These are phyloP conservation scores for Eulemur macaco DNA, from an alignment of 2,113 vertebrate species.

Conservation along the genomic window DNA sequence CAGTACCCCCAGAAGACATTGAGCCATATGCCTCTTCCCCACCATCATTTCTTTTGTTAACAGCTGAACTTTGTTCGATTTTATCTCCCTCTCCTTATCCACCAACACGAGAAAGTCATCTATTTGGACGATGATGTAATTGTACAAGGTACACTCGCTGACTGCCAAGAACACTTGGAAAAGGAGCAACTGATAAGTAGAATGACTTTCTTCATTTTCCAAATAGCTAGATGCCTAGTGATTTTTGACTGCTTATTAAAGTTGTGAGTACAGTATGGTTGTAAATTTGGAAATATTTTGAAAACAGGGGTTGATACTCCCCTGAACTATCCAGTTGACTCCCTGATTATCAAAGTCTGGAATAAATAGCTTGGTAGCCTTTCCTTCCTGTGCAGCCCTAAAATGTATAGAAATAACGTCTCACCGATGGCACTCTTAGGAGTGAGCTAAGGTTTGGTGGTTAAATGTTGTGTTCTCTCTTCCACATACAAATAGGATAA, in stretches of 20 bases:
- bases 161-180: neutral
- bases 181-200: neutral
- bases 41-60: slow-evolving; percentile 44
- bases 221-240: neutral
- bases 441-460: neutral
- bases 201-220: neutral
- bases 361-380: neutral
- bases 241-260: neutral
- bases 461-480: neutral
- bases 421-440: neutral
- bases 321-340: neutral
- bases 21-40: neutral
- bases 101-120: slow-evolving; percentile 92
- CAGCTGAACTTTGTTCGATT: slow-evolving; percentile 98
- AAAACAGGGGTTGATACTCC: neutral
- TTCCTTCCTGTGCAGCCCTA: neutral
- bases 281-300: neutral
- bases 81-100: slow-evolving; percentile 93
- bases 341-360: neutral
- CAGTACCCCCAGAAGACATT: neutral
- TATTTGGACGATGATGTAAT: slow-evolving; percentile 98
- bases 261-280: neutral
- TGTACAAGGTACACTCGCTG: slow-evolving; percentile 90
- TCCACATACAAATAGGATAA: neutral
- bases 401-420: neutral